Evolutionary conservation across 2,797 vertebrate species (phyloP), one percentile per base, ranked within the genome.

Genomic region (Carapus acus): DNA sequence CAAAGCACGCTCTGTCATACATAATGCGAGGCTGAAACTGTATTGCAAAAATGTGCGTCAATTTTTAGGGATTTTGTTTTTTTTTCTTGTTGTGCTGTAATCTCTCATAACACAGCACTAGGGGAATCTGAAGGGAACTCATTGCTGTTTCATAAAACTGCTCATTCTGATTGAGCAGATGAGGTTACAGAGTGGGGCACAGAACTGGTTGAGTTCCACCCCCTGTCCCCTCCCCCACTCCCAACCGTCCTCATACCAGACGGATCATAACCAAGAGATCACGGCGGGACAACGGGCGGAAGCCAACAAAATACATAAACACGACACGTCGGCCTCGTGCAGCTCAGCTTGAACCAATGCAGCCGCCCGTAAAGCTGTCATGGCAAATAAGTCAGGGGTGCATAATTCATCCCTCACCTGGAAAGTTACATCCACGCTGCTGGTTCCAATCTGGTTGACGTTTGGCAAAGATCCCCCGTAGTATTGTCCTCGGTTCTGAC

Each of bases 391-490:
- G 20, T 42, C 14, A 20, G 3, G 12, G 15, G 31, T 31, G 11
- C 11, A 5, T 24, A 12, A 46, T 21, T 3, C 34, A 18, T 12
- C 1, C 8, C 88, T 90, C 77, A 98, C 94, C 94, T 98, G 93
- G 85, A 98, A 98, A 75, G 92, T 66, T 72, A 94, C 80, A 66
- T 98, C 93, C 67, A 90, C 85, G 37, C 83, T 73, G 79, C 88
- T 85, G 79, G 86, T 96, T 73, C 92, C 93, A 49, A 98, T 91
- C 88, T 97, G 94, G 76, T 98, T 98, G 79, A 98, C 96, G 21
- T 98, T 98, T 79, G 96, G 96, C 85, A 98, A 78, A 18, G 96
- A 98, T 21, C 96, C 96, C 23, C 96, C 96, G 0, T 98, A 98
- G 88, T 93, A 97, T 82, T 93, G 95, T 60, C 90, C 93, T n/a